Conservation (phyloP, 2,113 vertebrate species). For the Gallinago paraguaiae region DNA sequence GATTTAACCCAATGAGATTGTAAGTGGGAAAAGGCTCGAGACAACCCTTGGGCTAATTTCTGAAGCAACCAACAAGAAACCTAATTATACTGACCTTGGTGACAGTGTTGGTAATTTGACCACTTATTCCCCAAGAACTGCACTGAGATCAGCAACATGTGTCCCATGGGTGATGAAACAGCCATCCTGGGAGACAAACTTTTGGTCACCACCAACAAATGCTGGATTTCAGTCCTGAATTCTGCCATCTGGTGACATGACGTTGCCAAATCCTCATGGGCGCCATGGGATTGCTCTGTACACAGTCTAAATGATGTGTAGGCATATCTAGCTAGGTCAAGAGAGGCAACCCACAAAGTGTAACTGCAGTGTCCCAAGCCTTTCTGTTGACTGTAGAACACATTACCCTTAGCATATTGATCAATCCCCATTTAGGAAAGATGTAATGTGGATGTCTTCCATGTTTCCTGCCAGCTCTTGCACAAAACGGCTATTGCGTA, state of each 20-base stretch:
- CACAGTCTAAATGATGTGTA: background rate
- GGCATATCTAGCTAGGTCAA: background rate
- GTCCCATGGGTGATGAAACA: background rate
- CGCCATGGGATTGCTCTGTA: background rate
- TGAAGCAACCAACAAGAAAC: background rate
- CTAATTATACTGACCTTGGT: slow-evolving; percentile 5
- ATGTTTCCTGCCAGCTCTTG: background rate
- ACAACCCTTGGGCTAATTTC: slow-evolving; percentile 28
- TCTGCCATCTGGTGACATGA: background rate
- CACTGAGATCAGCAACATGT: background rate
- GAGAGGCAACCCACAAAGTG: background rate
- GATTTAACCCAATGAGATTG: background rate
- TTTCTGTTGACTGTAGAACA: background rate
- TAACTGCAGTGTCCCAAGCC: background rate
- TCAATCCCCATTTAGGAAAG: background rate
- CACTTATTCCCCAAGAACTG: background rate
- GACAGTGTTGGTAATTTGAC: background rate
- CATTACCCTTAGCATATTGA: background rate
- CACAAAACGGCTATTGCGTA: background rate
- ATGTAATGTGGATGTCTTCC: background rate
- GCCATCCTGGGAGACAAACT: background rate
- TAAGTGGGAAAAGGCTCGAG: background rate
- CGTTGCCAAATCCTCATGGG: background rate
- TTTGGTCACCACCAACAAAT: background rate
- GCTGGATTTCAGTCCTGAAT: background rate